Conservation (phyloP, 2,797 vertebrate genomes). For the Taenioides sp. region DNA sequence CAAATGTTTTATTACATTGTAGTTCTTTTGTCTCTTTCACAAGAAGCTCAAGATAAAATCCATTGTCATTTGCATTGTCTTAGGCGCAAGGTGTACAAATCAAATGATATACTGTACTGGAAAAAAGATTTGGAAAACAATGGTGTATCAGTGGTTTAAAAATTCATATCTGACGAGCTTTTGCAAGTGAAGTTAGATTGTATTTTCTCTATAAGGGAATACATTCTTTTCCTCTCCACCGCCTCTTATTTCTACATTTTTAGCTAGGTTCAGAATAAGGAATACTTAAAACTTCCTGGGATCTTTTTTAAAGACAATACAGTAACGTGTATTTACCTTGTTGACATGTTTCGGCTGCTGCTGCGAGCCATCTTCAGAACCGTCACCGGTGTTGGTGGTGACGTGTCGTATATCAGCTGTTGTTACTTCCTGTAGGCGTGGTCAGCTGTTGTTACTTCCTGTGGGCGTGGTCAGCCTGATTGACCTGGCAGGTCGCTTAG, state of each 20-base stretch:
- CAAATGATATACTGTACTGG: background rate
- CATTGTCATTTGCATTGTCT: background rate
- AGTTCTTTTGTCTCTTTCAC: background rate
- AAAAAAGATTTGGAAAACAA: background rate
- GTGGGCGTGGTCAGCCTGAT: too few species aligned
- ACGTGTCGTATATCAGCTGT: too few species aligned
- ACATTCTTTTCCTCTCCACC: background rate
- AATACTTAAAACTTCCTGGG: too few species aligned
- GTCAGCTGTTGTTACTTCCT: too few species aligned
- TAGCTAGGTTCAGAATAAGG: too few species aligned
- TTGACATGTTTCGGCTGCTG: too few species aligned
- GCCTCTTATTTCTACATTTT: background rate
- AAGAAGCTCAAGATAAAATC: background rate
- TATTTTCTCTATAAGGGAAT: background rate
- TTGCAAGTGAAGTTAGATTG: background rate
- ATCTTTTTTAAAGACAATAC: too few species aligned
- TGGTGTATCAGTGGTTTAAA: background rate
- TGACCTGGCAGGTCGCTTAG: too few species aligned
- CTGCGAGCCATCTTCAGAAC: too few species aligned
- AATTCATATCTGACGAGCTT: background rate
- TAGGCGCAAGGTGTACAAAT: background rate
- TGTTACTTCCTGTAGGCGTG: too few species aligned
- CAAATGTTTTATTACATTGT: conserved; percentile 8
- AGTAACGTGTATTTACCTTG: too few species aligned
- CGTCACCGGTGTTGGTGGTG: too few species aligned